Evolutionary conservation across 2,113 vertebrate species (phyloP).

Genomic region (Cepphus grylle): DNA sequence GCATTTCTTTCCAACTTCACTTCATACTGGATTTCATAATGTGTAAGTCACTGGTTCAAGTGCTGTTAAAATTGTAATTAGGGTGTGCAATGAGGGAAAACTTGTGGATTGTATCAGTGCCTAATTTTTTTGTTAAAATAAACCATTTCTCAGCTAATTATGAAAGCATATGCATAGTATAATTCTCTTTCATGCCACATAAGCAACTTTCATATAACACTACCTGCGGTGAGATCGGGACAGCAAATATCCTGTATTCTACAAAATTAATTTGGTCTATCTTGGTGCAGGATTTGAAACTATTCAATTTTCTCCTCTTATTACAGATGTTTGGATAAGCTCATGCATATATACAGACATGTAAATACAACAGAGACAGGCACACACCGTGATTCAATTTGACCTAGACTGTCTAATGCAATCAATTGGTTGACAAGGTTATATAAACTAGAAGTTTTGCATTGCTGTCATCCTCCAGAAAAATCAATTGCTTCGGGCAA

Average conservation of each 20-base stretch:
- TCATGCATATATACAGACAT: background rate
- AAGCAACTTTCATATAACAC: background rate
- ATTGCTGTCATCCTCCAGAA: background rate
- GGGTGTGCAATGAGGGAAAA: background rate
- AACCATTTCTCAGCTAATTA: background rate
- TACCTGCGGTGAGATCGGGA: background rate
- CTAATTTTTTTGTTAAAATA: background rate
- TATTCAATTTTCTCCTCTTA: background rate
- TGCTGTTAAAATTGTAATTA: background rate
- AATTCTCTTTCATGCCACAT: background rate
- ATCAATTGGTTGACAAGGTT: background rate
- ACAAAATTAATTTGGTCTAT: background rate
- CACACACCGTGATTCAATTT: background rate
- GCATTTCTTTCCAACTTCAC: background rate
- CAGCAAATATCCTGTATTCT: background rate
- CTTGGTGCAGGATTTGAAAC: background rate
- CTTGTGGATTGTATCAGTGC: background rate
- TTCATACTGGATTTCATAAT: background rate
- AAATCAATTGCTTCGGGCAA: background rate
- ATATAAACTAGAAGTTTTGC: background rate
- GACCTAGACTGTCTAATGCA: background rate
- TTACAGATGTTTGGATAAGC: background rate
- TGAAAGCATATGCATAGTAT: background rate
- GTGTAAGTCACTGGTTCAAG: background rate
- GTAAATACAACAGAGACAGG: background rate